Percentiles rank a stretch among this genome's conserved stretches.
Evolutionary conservation across 1,140 invertebrate genomes (phyloP).

Genomic region (Meloidogyne exigua): DNA sequence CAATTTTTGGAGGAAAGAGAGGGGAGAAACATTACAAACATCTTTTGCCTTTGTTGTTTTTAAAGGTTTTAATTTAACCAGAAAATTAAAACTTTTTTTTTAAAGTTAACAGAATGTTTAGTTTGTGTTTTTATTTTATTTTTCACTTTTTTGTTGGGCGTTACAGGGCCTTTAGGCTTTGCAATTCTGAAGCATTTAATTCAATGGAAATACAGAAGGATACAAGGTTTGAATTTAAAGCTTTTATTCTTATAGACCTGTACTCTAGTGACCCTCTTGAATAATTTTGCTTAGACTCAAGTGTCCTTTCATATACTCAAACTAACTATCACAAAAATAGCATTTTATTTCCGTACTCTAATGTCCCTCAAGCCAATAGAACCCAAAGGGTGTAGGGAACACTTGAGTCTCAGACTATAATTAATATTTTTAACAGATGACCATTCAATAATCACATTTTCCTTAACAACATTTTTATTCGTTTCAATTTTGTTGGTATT

Average conservation of each 20-base stretch:
- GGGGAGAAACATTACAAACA: conserved; percentile 9
- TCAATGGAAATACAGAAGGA: conserved; percentile 22
- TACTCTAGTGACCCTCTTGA: no score
- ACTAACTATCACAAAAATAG: no score
- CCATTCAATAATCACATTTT: conserved; percentile 7
- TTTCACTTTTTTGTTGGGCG: conserved; percentile 12
- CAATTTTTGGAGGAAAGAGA: background rate
- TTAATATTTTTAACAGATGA: background rate
- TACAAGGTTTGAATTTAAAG: no score
- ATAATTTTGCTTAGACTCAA: no score
- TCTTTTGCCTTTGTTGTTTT: conserved; percentile 18
- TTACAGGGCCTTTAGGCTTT: conserved; percentile 17
- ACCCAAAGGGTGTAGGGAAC: no score
- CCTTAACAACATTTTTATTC: conserved; percentile 21
- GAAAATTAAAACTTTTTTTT: background rate
- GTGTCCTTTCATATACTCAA: no score
- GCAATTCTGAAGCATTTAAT: conserved; percentile 7
- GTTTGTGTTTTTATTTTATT: conserved; percentile 14
- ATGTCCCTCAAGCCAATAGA: background rate
- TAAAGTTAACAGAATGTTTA: conserved; percentile 8
- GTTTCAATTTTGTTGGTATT: conserved; percentile 16
- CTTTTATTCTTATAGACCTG: no score
- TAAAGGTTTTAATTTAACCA: conserved; percentile 21
- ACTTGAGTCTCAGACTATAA: no score
- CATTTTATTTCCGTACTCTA: background rate